These are phyloP conservation scores for Falco concolor DNA, from an alignment of 2,797 vertebrate species.

Conservation along the genomic window DNA sequence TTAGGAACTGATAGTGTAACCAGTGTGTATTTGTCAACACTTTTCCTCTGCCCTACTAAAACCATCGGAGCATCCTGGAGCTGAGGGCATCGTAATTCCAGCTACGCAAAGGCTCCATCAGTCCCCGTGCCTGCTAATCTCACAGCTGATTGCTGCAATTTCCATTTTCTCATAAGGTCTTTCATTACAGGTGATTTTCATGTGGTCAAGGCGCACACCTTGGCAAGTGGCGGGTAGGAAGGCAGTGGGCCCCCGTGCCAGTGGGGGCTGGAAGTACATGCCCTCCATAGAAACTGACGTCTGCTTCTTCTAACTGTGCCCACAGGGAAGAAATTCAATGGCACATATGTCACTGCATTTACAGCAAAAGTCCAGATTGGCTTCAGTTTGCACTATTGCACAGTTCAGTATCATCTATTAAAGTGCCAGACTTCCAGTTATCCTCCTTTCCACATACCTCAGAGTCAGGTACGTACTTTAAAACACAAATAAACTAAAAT, in stretches of 20 bases:
- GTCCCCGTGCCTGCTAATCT: not conserved
- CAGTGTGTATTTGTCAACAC: not conserved
- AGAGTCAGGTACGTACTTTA: fast-evolving
- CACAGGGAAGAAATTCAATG: not conserved
- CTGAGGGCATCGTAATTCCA: not conserved
- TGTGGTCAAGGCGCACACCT: too few relatives aligned
- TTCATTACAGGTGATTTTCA: not conserved
- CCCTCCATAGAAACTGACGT: fast-evolving
- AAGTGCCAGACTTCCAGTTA: not conserved
- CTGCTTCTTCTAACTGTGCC: not conserved
- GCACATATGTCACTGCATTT: not conserved
- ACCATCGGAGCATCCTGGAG: not conserved
- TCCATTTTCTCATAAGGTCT: not conserved
- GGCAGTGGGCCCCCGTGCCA: fast-evolving
- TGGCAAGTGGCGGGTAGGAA: fast-evolving
- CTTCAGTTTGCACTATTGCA: not conserved
- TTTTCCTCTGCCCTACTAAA: not conserved
- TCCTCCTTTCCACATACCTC: not conserved
- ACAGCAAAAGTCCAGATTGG: not conserved
- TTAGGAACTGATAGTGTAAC: not conserved
- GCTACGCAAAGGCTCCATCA: fast-evolving
- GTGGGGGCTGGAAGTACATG: not conserved
- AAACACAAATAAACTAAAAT: not conserved
- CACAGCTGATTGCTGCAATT: not conserved
- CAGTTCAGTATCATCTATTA: not conserved